These are phyloP conservation scores for Ferrisia virgata DNA, from an alignment of 2,888 invertebrate genomes.

Conservation along the genomic window DNA sequence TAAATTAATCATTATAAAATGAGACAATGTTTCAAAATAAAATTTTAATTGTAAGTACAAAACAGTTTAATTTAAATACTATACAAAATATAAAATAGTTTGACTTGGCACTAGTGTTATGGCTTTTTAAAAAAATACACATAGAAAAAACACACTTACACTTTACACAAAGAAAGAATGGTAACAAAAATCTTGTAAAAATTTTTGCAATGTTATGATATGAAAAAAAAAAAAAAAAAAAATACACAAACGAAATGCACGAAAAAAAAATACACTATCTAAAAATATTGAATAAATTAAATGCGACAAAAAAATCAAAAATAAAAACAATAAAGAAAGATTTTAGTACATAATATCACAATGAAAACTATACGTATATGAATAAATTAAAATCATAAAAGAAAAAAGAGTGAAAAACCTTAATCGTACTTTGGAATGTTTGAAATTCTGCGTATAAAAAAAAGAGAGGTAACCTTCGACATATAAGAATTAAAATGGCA, in stretches of 20 bases:
- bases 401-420: neutral
- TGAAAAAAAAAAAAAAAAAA: neutral
- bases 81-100: neutral
- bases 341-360: slow-evolving; percentile 25
- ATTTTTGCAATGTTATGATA: slow-evolving; percentile 27
- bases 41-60: slow-evolving; percentile 34
- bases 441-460: neutral
- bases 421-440: slow-evolving; percentile 3
- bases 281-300: neutral
- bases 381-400: neutral
- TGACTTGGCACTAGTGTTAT: slow-evolving; percentile 44
- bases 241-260: neutral
- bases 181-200: slow-evolving; percentile 34
- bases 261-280: neutral
- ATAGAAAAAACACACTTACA: neutral
- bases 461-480: slow-evolving; percentile 7
- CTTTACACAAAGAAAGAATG: neutral
- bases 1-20: neutral
- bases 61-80: slow-evolving; percentile 34
- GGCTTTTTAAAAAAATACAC: slow-evolving; percentile 30
- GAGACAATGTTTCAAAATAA: neutral
- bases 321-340: slow-evolving; percentile 21
- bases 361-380: neutral
- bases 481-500: slow-evolving; percentile 11
- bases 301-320: slow-evolving; percentile 1